Base-by-base conservation (phyloP, 2,797 vertebrate species). In the Sebastes minor region DNA sequence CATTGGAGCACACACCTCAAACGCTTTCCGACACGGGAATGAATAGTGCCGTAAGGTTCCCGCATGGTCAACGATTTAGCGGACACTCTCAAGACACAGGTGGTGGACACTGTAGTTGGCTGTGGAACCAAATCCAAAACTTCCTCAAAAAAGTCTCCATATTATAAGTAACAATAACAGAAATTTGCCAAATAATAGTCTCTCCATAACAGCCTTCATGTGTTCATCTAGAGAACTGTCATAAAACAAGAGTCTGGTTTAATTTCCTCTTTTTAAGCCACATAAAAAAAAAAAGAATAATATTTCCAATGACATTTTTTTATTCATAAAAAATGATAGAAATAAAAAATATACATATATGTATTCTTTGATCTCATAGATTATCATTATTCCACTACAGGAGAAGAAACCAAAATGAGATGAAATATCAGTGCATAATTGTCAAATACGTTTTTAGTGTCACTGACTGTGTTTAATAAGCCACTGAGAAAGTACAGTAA, bases 1-100 rank as follows among this genome's bases (percentile, higher is more conserved):
- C 94, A 94, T 66, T 87, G 87, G 88, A 90, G 92, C 82, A 85
- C 87, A 88, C 84, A 87, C 91, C 90, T 93, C 83, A 89, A 87
- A 83, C 81, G 78, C 85, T 80, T 75, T 90, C 83, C 38, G 79
- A 85, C 82, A 81, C 13, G n/a, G 85, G 85, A 88, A 91, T 86
- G 89, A 91, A 78, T 66, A 59, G 80, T 72, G 74, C 42, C 53
- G 30, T 85, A 72, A 79, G 66, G 71, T 86, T 81, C 55, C 30
- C 33, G 11, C 72, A 73, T 81, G 71, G 78, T 88, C 81, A 82
- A 84, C 69, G 61, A 74, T 72, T 76, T 64, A 76, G 69, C 2
- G 5, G 27, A 80, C 76, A 38, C 73, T 74, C 71, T 82, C 56
- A 73, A 72, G 67, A 68, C 76, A 80, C 86, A 86, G 78, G 78